A percentile compares a stretch with the other conserved stretches of the same genome.
Evolutionary conservation across 2,888 invertebrate species (phyloP).

Genomic region (Allolobophora icterica): DNA sequence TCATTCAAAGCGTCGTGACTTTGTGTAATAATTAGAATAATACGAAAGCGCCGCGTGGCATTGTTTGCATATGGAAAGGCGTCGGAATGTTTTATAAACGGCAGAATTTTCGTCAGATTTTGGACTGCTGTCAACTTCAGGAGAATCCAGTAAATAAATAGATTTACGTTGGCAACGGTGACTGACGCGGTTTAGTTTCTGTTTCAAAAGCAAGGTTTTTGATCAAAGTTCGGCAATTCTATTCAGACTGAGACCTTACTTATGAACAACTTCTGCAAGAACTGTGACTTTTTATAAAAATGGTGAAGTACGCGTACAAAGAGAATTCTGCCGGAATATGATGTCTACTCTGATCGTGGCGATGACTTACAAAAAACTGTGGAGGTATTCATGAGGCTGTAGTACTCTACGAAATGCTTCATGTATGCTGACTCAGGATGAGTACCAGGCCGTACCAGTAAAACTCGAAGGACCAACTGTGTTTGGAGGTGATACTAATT

Average conservation of each 20-base stretch:
- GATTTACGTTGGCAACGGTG: not conserved
- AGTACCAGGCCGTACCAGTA: too few species aligned
- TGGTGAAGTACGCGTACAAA: not conserved
- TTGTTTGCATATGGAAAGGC: not conserved
- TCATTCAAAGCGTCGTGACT: slow-evolving; percentile 12
- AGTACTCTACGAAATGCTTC: not conserved
- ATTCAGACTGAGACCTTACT: not conserved
- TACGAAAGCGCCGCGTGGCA: not conserved
- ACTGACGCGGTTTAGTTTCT: not conserved
- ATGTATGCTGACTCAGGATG: not conserved
- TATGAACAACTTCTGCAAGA: not conserved
- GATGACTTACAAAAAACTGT: too few species aligned
- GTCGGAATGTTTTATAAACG: not conserved
- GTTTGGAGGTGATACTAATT: not conserved
- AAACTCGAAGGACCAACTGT: not conserved
- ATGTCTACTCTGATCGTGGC: too few species aligned
- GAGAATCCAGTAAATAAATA: not conserved
- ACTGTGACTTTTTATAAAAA: not conserved
- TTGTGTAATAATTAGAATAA: not conserved
- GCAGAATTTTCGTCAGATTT: not conserved
- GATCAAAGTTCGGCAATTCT: not conserved
- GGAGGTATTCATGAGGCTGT: too few species aligned
- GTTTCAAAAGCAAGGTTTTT: not conserved
- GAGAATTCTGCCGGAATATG: not conserved
- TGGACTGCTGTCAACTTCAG: too few species aligned